Base-by-base conservation (phyloP, 2,797 vertebrate genomes). In the Pyrrhura leucotis region DNA sequence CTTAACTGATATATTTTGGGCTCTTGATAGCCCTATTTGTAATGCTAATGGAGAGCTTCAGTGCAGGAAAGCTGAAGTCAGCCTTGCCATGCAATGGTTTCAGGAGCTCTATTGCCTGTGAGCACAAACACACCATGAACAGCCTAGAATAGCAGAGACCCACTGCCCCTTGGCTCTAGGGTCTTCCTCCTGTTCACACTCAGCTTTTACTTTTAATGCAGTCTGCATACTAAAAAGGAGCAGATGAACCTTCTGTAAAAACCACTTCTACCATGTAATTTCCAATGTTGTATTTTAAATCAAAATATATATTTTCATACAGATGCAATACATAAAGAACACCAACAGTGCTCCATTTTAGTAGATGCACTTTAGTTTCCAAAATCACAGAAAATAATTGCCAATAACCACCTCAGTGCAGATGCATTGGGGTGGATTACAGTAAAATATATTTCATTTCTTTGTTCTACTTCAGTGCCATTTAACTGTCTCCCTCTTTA, bases 381-480 rank as follows among this genome's bases (percentile, higher is more conserved):
- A 90, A 93, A 96, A 35, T 54, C 9, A 63, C 3, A 53, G 76
- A 88, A 84, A 93, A 63, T 83, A 85, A 75, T 88, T 82, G 71
- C 61, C 44, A 68, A 4, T 9, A 20, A 37, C 61, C 54, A 79
- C 28, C 42, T 58, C 17, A 28, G 59, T 25, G 61, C 48, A 79
- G 51, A 87, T 65, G 37, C 42, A 33, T 25, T 54, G 45, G 13
- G 28, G 23, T 37, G 33, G 61, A 29, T 91, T 69, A 51, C 28
- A 29, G 74, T 69, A 76, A 71, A 91, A 53, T 53, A 35, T 7
- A 45, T 82, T 90, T 89, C 4, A 90, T 84, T 89, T 91, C 56
- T 85, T 92, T 95, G 80, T 91, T 96, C 71, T 95, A 42, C 74
- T 65, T 61, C 80, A 22, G 48, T 95, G 72, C 67, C 65, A 77